Evolutionary conservation across 1,140 invertebrate genomes (phyloP), one percentile per base, ranked within the genome.

Genomic region (Aethina tumida): DNA sequence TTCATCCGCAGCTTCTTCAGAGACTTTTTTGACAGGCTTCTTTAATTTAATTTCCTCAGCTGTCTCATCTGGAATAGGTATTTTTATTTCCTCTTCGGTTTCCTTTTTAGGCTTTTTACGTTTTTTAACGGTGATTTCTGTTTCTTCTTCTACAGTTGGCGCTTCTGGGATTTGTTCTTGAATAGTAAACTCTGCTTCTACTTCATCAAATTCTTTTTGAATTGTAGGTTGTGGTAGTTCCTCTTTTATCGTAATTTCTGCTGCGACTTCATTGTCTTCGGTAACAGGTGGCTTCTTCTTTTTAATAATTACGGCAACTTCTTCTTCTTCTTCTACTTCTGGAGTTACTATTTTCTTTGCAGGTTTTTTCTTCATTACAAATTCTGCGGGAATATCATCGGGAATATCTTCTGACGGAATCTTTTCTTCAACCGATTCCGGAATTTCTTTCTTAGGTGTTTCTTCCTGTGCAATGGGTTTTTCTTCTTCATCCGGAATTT

Each of bases 31-130:
- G 18, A 39, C 36, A 12, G 39, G 24, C 8, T 33, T 40, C 8
- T 8, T 8, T 24, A 24, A 8, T 24, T 8, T 24, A 24, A 24
- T 26, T 26, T 37, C 35, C 10, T 37, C 35, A 15, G 18, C 25
- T 33, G 35, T 60, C 41, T 69, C 64, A 12, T 64, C 63, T 30
- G 56, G 54, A 14, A 30, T 30, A 13, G 33, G 39, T 41, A 29
- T 45, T 62, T 62, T 20, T 63, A 62, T 43, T 65, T 64, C 20
- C 52, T 56, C 44, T 35, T 62, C 28, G 3, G 43, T 55, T 5
- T 58, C 32, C 48, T 58, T 53, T 8, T 58, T 55, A 5, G 43
- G 31, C 14, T n/a, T 38, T 10, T 21, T 57, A 10, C 20, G 19
- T 15, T 40, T 47, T 18, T 41, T 39, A 4, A 50, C 33, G 19